Evolutionary conservation across 2,888 invertebrate species (phyloP).

Genomic region (Cryptophagus acutangulus): DNA sequence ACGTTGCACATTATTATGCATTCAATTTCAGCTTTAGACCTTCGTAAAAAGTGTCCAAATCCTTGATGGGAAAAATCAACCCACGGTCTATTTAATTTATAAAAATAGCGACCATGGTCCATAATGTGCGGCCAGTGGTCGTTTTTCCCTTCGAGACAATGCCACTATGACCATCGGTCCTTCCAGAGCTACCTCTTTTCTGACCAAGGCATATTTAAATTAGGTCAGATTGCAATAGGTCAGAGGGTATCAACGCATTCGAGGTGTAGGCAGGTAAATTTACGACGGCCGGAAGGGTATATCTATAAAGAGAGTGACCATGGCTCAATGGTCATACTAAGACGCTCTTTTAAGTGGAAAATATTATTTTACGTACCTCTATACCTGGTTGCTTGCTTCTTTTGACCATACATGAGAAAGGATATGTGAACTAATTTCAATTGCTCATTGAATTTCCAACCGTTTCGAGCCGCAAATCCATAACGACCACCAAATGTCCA

Average conservation of each 20-base stretch:
- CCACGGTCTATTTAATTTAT: too few relatives aligned
- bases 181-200: constrained; percentile 24
- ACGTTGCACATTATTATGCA: too few relatives aligned
- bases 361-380: not conserved
- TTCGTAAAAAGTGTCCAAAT: too few relatives aligned
- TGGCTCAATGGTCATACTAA: constrained; percentile 14
- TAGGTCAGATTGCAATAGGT: constrained; percentile 37
- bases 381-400: too few relatives aligned
- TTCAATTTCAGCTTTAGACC: too few relatives aligned
- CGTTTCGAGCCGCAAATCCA: too few relatives aligned
- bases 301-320: constrained; percentile 9
- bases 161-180: constrained; percentile 30
- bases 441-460: constrained; percentile 14
- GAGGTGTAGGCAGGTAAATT: constrained; percentile 37
- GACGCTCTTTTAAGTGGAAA: constrained; percentile 14
- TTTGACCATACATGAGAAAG: too few relatives aligned
- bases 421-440: constrained; percentile 29
- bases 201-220: constrained; percentile 32
- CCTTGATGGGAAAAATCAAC: too few relatives aligned
- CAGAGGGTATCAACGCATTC: constrained; percentile 39
- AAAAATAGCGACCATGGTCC: constrained; percentile 5
- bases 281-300: constrained; percentile 5
- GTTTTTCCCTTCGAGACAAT: not conserved
- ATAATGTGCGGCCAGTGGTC: not conserved
- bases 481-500: too few relatives aligned